A percentile compares a stretch with the other conserved stretches of the same genome.
Conservation (phyloP, 2,888 invertebrate genomes). For the Atethmia centrago region DNA sequence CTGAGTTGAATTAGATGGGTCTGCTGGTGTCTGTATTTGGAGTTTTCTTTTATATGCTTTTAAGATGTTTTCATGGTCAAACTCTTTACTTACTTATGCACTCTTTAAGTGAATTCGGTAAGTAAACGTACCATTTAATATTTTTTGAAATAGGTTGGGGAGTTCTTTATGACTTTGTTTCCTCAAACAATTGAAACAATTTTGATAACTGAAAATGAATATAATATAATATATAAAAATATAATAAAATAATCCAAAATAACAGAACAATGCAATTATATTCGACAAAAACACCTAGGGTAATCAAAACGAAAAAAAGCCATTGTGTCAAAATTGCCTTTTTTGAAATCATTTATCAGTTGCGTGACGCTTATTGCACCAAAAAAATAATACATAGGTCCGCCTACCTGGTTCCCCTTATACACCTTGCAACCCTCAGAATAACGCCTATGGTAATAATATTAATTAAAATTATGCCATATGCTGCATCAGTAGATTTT, state of each 20-base stretch:
- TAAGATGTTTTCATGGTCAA: neutral
- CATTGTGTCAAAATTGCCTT: conserved; percentile 22
- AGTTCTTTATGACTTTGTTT: neutral
- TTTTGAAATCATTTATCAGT: conserved; percentile 42
- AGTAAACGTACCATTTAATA: neutral
- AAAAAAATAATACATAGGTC: conserved; percentile 78
- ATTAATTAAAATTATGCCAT: conserved; percentile 63
- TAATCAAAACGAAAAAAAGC: neutral
- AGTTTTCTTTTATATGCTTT: neutral
- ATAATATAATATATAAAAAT: no score
- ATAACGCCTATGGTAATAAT: conserved; percentile 74
- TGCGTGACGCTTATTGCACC: conserved; percentile 68
- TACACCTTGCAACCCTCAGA: conserved; percentile 69
- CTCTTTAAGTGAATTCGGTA: neutral
- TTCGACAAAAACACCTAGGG: neutral
- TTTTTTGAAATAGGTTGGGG: neutral
- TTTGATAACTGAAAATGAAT: neutral
- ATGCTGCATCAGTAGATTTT: conserved; percentile 59
- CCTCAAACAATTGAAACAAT: neutral
- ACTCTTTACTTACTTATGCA: neutral
- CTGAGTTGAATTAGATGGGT: conserved; percentile 4
- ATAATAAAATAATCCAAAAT: accelerated
- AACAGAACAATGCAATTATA: neutral
- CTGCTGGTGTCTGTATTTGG: neutral
- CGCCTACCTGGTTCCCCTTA: conserved; percentile 56